These are phyloP conservation scores for Meliscaeva auricollis DNA, from an alignment of 2,888 invertebrate genomes.

Conservation along the genomic window DNA sequence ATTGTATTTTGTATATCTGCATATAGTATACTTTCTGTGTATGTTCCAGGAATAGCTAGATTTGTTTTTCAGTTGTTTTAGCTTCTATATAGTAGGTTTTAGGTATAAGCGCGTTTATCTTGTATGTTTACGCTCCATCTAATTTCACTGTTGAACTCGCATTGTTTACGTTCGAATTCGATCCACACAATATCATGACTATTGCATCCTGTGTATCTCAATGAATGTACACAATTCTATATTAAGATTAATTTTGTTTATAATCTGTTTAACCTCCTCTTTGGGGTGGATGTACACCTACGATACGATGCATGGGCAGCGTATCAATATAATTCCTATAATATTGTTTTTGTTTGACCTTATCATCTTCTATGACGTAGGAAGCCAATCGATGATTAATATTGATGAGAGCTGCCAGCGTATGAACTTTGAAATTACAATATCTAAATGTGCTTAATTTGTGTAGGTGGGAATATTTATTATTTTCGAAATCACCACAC, in stretches of 20 bases:
- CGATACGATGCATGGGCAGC: background rate
- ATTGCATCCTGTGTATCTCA: slow-evolving; percentile 43
- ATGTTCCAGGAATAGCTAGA: slow-evolving; percentile 54
- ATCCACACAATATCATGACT: slow-evolving; percentile 41
- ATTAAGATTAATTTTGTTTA: slow-evolving; percentile 64
- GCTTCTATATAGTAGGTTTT: background rate
- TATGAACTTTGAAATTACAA: no score
- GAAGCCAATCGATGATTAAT: no score
- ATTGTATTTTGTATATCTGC: background rate
- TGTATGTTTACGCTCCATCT: slow-evolving; percentile 57
- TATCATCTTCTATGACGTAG: background rate
- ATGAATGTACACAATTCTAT: slow-evolving; percentile 26
- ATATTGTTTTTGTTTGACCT: slow-evolving; percentile 24
- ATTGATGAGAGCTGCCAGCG: no score
- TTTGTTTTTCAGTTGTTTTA: slow-evolving; percentile 52
- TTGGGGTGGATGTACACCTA: background rate
- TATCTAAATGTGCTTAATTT: no score
- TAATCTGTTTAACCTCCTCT: slow-evolving; percentile 53
- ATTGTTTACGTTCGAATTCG: slow-evolving; percentile 28
- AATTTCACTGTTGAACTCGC: slow-evolving; percentile 36
- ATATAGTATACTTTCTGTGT: slow-evolving; percentile 31
- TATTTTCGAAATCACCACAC: no score
- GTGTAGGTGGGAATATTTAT: no score
- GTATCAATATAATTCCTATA: background rate
- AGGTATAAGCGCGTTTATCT: no score